A percentile compares a stretch with the other conserved stretches of the same genome.
phyloP scores from a whole-genome alignment of 2,113 vertebrate genomes.

The Catharus bicknelli region DNA sequence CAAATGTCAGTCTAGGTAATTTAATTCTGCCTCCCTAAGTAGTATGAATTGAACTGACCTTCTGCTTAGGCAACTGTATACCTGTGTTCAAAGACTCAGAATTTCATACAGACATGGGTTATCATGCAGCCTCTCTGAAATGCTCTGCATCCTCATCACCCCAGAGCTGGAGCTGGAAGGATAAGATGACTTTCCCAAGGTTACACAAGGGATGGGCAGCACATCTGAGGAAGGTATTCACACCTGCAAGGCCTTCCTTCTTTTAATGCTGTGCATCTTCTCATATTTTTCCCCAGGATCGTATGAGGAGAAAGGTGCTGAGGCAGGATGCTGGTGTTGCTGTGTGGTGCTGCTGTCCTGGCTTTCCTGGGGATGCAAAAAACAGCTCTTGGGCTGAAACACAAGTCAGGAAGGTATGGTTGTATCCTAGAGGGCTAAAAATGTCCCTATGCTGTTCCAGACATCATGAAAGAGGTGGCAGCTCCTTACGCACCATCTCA shows the following conservation, averaged over 20 bases:
- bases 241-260: background rate
- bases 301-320: background rate
- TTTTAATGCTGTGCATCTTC: background rate
- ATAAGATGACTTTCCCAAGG: background rate
- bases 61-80: constrained; percentile 50
- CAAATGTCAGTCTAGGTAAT: constrained; percentile 66
- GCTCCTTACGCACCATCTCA: background rate
- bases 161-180: background rate
- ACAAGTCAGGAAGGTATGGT: background rate
- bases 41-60: constrained; percentile 69
- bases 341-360: background rate
- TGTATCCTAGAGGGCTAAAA: background rate
- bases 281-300: background rate
- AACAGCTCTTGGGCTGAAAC: background rate
- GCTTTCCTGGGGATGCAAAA: background rate
- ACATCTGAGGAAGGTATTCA: background rate
- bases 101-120: background rate
- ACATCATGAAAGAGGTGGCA: background rate
- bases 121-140: background rate
- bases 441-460: background rate
- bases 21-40: constrained; percentile 63
- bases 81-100: background rate
- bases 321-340: rapidly evolving
- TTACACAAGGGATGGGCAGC: background rate
- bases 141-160: rapidly evolving